These are phyloP conservation scores for Mya arenaria DNA, from an alignment of 1,140 invertebrate genomes.

Conservation along the genomic window DNA sequence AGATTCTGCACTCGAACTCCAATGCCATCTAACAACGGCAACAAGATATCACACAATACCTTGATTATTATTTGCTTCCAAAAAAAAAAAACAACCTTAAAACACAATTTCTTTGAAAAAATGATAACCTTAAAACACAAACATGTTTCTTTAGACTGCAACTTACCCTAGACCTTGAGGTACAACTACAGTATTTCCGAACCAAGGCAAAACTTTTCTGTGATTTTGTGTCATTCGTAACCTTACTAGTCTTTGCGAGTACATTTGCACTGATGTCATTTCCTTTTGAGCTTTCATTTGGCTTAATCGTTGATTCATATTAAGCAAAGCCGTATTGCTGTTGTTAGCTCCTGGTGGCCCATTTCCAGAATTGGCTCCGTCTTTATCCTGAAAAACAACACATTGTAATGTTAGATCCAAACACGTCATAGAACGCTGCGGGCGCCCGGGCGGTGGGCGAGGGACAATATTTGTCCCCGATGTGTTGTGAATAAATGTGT, in stretches of 20 bases:
- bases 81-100: too few species aligned
- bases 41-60: too few species aligned
- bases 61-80: too few species aligned
- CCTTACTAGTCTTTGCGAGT: conserved; percentile 51
- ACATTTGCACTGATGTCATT: conserved; percentile 49
- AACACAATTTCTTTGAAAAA: background rate
- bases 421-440: conserved; percentile 36
- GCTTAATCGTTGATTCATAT: conserved; percentile 44
- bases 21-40: too few species aligned
- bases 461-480: too few species aligned
- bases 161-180: conserved; percentile 52
- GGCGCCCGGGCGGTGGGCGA: background rate
- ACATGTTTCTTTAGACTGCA: background rate
- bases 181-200: conserved; percentile 37
- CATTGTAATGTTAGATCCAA: conserved; percentile 54
- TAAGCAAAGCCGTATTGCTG: conserved; percentile 34
- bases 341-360: background rate
- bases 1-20: too few species aligned
- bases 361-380: conserved; percentile 4
- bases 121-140: background rate
- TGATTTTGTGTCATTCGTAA: conserved; percentile 42
- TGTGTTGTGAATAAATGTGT: too few species aligned
- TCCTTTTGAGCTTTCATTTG: conserved; percentile 53
- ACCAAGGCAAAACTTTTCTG: conserved; percentile 32
- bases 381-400: conserved; percentile 51